Evolutionary conservation across 2,888 invertebrate species (phyloP).

Genomic region (Nomada hirtipes): DNA sequence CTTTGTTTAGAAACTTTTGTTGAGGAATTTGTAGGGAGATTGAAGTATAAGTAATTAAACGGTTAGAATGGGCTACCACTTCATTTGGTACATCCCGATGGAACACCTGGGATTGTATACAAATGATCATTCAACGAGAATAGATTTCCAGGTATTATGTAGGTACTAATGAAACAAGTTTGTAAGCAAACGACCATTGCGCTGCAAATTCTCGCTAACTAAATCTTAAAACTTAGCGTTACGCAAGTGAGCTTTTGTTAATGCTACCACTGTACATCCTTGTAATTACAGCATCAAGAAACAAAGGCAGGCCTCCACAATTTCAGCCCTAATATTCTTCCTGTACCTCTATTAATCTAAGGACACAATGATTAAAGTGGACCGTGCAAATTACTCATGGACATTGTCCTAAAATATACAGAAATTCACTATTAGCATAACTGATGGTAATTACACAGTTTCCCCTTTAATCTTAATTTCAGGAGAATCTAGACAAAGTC

Average conservation of each 20-base stretch:
- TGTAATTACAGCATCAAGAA: too few relatives aligned
- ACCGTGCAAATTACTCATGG: not conserved
- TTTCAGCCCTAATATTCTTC: too few relatives aligned
- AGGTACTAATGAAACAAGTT: constrained; percentile 1
- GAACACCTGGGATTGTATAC: too few relatives aligned
- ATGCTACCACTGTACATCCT: not conserved
- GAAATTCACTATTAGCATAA: too few relatives aligned
- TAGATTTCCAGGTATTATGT: constrained; percentile 8
- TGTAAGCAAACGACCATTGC: not conserved
- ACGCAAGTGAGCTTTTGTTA: not conserved
- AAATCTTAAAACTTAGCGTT: not conserved
- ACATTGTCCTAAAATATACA: not conserved
- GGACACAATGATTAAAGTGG: not conserved
- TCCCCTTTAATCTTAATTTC: not conserved
- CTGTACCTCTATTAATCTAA: not conserved
- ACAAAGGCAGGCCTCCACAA: not conserved
- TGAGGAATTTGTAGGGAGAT: too few relatives aligned
- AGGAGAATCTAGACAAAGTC: not conserved
- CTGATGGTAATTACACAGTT: not conserved
- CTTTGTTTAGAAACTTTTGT: too few relatives aligned
- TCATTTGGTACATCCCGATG: not conserved
- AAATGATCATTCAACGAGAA: not conserved
- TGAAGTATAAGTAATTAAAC: too few relatives aligned
- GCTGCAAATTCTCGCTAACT: not conserved
- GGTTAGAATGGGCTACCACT: too few relatives aligned